Evolutionary conservation across 2,113 vertebrate species (phyloP).

Genomic region (Eupsittula cactorum): DNA sequence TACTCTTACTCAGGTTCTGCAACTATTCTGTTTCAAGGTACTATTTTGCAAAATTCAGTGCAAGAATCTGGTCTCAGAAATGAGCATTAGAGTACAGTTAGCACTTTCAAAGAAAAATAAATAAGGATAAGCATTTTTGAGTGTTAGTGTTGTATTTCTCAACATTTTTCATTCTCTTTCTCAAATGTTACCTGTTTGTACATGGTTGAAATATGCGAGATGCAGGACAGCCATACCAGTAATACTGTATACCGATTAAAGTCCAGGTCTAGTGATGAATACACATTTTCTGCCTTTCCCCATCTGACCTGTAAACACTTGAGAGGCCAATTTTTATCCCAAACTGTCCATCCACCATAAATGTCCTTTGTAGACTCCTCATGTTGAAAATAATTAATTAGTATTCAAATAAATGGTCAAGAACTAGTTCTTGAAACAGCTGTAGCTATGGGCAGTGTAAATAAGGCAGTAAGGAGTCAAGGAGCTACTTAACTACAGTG

Average conservation of each 20-base stretch:
- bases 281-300: not conserved
- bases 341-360: not conserved
- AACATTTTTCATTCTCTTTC: not conserved
- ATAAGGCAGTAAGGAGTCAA: not conserved
- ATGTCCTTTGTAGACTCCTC: not conserved
- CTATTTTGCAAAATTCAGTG: not conserved
- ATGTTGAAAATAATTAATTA: slow-evolving; percentile 4
- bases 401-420: slow-evolving; percentile 15
- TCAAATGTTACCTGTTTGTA: not conserved
- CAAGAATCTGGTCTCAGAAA: slow-evolving; percentile 1
- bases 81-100: slow-evolving; percentile 38
- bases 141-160: not conserved
- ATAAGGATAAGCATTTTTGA: not conserved
- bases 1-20: not conserved
- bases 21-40: not conserved
- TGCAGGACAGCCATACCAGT: not conserved
- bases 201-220: slow-evolving; percentile 6
- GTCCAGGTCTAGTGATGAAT: not conserved
- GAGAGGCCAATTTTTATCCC: not conserved
- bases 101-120: not conserved
- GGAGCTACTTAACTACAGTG: not conserved
- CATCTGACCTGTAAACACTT: not conserved
- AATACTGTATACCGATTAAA: not conserved
- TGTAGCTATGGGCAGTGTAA: not conserved
- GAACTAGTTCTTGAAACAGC: not conserved